Evolutionary conservation across 2,113 vertebrate genomes (phyloP).

Genomic region (Apteryx mantelli): DNA sequence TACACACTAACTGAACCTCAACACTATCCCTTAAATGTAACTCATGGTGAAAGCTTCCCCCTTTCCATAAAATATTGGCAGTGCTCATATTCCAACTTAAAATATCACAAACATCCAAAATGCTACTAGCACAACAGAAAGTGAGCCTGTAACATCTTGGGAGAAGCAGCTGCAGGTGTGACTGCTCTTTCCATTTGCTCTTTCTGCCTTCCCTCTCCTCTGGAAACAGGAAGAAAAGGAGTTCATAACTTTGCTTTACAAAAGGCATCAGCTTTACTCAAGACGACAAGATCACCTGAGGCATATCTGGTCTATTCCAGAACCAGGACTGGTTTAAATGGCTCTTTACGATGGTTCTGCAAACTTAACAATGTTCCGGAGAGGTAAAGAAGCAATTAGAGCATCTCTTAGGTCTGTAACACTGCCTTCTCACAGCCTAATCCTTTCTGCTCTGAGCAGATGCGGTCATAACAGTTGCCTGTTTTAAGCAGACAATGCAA

Average conservation of each 20-base stretch:
- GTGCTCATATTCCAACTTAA: background rate
- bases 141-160: background rate
- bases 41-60: background rate
- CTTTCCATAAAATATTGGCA: background rate
- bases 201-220: background rate
- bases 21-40: constrained; percentile 16
- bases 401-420: background rate
- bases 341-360: background rate
- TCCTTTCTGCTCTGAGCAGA: background rate
- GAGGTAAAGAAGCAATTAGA: background rate
- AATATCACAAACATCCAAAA: background rate
- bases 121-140: background rate
- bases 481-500: background rate
- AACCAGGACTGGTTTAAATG: background rate
- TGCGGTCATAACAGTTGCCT: background rate
- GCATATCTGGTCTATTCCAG: background rate
- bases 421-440: background rate
- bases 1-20: background rate
- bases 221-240: background rate
- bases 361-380: background rate
- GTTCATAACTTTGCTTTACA: background rate
- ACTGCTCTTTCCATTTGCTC: background rate
- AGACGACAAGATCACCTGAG: background rate
- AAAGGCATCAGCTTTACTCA: background rate
- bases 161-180: constrained; percentile 8